phyloP scores from a whole-genome alignment of 1,140 invertebrate species.

The Drosophila arizonae region DNA sequence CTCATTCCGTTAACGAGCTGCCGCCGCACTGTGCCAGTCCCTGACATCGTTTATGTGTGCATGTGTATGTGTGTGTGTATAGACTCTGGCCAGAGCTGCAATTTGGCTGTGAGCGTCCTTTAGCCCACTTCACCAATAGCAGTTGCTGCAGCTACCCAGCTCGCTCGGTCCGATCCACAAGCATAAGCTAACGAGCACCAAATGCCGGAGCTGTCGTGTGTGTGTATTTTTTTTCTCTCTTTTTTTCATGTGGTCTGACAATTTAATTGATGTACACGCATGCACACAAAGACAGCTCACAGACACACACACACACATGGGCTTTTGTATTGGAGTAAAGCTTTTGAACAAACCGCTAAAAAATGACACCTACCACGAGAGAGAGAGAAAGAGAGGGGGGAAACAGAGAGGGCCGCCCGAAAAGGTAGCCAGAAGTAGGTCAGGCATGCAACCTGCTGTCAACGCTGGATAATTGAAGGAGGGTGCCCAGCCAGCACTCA shows the following conservation, averaged over 20 bases:
- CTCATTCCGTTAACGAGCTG: conserved; percentile 39
- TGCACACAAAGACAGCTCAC: conserved; percentile 52
- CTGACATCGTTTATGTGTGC: conserved; percentile 39
- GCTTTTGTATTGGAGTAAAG: conserved; percentile 21
- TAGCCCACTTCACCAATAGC: conserved; percentile 28
- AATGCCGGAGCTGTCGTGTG: conserved; percentile 26
- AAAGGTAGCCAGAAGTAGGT: conserved; percentile 64
- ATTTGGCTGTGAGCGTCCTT: conserved; percentile 31
- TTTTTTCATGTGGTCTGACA: conserved; percentile 60
- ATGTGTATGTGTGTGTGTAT: not conserved
- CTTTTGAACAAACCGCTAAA: conserved; percentile 77
- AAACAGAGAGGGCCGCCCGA: conserved; percentile 3
- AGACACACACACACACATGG: conserved; percentile 3
- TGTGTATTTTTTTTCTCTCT: conserved; percentile 11
- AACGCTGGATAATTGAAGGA: conserved; percentile 68
- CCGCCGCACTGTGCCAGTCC: conserved; percentile 21
- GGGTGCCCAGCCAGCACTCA: conserved; percentile 29
- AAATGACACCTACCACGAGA: conserved; percentile 62
- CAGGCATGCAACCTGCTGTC: conserved; percentile 78
- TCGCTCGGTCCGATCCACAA: conserved; percentile 5
- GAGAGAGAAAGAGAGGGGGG: not conserved
- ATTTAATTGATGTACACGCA: conserved; percentile 77
- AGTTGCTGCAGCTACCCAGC: not conserved
- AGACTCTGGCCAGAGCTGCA: conserved; percentile 34
- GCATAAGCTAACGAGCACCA: conserved; percentile 45